Percentiles rank a stretch among this genome's conserved stretches.
phyloP scores from a whole-genome alignment of 2,888 invertebrate species.

The Lymantria monacha region DNA sequence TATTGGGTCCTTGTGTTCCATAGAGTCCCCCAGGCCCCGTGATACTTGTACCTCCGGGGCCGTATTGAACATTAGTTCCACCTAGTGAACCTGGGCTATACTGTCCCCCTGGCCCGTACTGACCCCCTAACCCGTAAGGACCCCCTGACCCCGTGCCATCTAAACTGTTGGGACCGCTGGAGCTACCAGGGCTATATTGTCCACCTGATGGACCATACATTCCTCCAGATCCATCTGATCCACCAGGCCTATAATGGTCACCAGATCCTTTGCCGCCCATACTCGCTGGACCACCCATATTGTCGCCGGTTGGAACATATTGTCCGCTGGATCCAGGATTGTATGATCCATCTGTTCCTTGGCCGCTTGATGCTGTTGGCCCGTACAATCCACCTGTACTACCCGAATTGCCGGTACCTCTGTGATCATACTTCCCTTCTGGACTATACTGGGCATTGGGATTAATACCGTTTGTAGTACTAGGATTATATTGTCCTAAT shows the following conservation, averaged over 20 bases:
- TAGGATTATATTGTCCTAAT: conserved; percentile 6
- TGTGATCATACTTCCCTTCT: neutral
- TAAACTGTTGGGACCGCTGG: neutral
- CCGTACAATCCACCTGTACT: neutral
- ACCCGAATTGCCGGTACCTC: neutral
- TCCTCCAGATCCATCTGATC: neutral
- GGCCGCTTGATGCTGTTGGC: neutral
- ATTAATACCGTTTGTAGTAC: neutral
- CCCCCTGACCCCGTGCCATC: neutral
- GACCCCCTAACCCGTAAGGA: conserved; percentile 1
- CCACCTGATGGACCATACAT: neutral
- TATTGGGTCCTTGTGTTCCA: neutral
- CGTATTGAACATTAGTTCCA: conserved; percentile 2
- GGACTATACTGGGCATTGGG: conserved; percentile 2
- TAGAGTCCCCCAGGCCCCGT: neutral
- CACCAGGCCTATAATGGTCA: neutral
- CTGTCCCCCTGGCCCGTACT: conserved; percentile 1
- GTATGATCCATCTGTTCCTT: conserved; percentile 1
- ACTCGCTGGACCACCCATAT: neutral
- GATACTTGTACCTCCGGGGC: neutral
- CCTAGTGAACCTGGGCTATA: conserved; percentile 10
- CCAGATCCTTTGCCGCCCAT: neutral
- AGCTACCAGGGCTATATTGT: conserved; percentile 5
- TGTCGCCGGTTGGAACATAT: too few relatives aligned
- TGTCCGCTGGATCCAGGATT: too few relatives aligned